Percentiles rank a stretch among this genome's conserved stretches.
phyloP scores from a whole-genome alignment of 2,113 vertebrate species.

The Tetrao urogallus region DNA sequence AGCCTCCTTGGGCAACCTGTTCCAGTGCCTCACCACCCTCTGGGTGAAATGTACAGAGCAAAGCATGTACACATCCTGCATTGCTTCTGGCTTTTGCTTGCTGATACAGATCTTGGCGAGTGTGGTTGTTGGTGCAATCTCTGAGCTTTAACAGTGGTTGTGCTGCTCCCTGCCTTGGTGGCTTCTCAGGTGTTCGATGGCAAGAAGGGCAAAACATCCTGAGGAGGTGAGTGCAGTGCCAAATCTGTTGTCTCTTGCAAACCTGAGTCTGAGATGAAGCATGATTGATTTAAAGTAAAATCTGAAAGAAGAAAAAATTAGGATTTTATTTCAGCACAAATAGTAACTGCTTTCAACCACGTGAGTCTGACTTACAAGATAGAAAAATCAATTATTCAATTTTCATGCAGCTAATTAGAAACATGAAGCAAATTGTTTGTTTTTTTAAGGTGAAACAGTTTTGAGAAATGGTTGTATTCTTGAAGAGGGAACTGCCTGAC shows the following conservation, averaged over 20 bases:
- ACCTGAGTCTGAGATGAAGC: neutral
- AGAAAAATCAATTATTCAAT: neutral
- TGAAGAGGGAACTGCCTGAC: neutral
- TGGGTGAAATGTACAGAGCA: neutral
- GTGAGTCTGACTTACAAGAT: neutral
- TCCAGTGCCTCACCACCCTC: too few relatives aligned
- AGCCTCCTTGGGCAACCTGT: too few relatives aligned
- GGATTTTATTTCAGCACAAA: neutral
- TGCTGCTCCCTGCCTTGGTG: neutral
- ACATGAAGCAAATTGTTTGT: neutral
- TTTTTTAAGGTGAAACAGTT: neutral
- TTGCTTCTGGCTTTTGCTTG: neutral
- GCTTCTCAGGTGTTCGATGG: neutral
- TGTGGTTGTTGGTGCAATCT: neutral
- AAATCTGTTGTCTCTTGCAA: neutral
- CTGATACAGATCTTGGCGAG: accelerated
- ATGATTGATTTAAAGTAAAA: neutral
- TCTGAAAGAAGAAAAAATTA: neutral
- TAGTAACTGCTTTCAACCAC: neutral
- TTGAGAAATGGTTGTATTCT: neutral
- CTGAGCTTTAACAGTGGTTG: neutral
- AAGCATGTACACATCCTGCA: accelerated
- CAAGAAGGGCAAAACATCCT: neutral
- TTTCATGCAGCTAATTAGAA: neutral
- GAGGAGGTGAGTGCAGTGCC: neutral